Conservation (phyloP, 2,888 invertebrate genomes). For the Polydrusus tereticollis region DNA sequence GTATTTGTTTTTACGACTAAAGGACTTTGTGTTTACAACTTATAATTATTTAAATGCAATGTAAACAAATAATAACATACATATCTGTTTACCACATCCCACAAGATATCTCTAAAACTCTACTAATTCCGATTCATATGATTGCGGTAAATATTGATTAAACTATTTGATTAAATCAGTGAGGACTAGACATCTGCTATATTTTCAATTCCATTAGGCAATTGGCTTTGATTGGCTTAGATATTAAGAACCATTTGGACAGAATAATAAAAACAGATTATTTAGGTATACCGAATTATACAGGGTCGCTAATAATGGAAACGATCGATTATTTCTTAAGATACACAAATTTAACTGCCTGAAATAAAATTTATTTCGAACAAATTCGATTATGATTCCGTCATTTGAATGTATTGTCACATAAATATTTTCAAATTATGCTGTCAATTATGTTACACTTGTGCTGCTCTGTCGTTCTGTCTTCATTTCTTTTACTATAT, state of each 20-base stretch:
- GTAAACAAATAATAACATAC: not conserved
- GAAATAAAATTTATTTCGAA: too few species aligned
- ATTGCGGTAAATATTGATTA: constrained; percentile 14
- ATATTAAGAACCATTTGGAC: constrained; percentile 1
- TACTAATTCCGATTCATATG: constrained; percentile 13
- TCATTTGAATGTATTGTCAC: too few species aligned
- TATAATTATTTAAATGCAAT: constrained; percentile 15
- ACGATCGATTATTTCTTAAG: too few species aligned
- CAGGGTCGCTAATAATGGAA: too few species aligned
- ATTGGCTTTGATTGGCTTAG: not conserved
- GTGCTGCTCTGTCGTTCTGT: too few species aligned
- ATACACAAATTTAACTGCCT: too few species aligned
- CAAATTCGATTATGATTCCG: too few species aligned
- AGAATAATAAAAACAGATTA: not conserved
- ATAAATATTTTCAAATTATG: too few species aligned
- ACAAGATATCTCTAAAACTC: constrained; percentile 1
- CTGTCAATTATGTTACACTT: too few species aligned
- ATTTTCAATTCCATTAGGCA: constrained; percentile 2
- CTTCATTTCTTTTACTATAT: too few species aligned
- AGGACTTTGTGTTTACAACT: constrained; percentile 3
- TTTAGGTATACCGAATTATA: too few species aligned
- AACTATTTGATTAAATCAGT: constrained; percentile 7
- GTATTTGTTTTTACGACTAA: not conserved
- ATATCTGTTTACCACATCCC: not conserved
- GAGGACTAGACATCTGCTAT: not conserved